Percentiles rank a stretch among this genome's conserved stretches.
Conservation (phyloP, 2,888 invertebrate species). For the Campopleginae sp. region DNA sequence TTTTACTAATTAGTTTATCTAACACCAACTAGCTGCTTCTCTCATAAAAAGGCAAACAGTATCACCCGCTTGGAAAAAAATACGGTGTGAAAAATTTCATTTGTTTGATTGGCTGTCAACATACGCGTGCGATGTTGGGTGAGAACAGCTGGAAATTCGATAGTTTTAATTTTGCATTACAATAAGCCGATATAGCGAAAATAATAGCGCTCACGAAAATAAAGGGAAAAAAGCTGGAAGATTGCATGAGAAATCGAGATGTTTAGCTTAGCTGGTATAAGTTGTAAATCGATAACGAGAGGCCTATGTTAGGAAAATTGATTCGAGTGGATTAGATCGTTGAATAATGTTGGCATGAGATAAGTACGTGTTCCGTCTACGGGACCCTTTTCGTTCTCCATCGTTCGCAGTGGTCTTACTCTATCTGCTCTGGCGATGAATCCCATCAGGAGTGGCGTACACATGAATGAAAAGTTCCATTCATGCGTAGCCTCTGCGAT, state of each 20-base stretch:
- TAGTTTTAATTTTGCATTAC: neutral
- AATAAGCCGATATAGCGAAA: neutral
- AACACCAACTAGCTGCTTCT: neutral
- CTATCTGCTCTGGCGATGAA: conserved; percentile 52
- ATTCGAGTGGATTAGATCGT: conserved; percentile 34
- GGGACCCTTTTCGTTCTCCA: conserved; percentile 38
- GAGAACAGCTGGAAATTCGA: neutral
- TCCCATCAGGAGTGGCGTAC: conserved; percentile 46
- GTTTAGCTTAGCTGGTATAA: neutral
- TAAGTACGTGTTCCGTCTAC: conserved; percentile 27
- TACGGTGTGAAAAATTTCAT: neutral
- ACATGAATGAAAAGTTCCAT: conserved; percentile 78
- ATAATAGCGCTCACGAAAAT: neutral
- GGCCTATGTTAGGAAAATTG: conserved; percentile 19
- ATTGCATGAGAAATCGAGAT: neutral
- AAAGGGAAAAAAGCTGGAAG: neutral
- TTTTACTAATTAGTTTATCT: neutral
- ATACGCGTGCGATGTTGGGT: neutral
- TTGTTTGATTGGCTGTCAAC: neutral
- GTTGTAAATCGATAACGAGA: conserved; percentile 32
- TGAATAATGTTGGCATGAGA: conserved; percentile 30
- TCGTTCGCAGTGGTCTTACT: conserved; percentile 13
- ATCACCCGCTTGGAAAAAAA: neutral
- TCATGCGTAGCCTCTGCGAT: conserved; percentile 73
- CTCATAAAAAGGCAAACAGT: neutral